Conservation (phyloP, 2,888 invertebrate genomes). For the Smittia aterrima region DNA sequence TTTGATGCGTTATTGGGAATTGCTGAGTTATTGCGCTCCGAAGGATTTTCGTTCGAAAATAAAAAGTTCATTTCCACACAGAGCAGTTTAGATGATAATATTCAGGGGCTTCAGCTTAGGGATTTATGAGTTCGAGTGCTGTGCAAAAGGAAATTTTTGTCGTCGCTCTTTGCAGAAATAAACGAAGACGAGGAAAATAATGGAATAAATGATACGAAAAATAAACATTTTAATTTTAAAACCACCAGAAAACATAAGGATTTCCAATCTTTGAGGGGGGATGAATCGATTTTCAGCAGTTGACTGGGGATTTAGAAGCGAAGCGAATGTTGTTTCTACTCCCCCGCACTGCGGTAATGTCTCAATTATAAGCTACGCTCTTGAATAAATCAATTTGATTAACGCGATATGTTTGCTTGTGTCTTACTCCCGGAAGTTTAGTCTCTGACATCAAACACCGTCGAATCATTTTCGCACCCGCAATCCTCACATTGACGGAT, state of each 20-base stretch:
- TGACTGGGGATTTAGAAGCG: conserved; percentile 17
- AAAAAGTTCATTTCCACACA: conserved; percentile 3
- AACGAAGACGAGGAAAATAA: background rate
- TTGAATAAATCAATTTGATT: background rate
- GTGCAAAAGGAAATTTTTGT: background rate
- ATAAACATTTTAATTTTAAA: conserved; percentile 9
- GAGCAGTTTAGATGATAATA: background rate
- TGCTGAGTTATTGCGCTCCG: conserved; percentile 28
- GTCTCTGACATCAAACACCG: no score
- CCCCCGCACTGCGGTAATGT: conserved; percentile 18
- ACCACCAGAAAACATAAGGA: background rate
- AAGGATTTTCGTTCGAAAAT: background rate
- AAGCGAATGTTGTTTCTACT: background rate
- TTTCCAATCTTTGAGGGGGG: background rate
- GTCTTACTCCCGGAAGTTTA: no score
- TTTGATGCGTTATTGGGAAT: conserved; percentile 39
- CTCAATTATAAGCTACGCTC: conserved; percentile 15
- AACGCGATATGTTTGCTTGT: no score
- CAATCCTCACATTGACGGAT: conserved; percentile 14
- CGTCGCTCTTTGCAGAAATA: background rate
- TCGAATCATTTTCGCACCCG: conserved; percentile 9
- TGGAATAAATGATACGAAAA: conserved; percentile 17
- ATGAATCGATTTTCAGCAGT: no score
- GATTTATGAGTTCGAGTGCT: conserved; percentile 3
- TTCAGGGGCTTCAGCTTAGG: background rate